Evolutionary conservation across 2,113 vertebrate genomes (phyloP).

Genomic region (Zeus faber): DNA sequence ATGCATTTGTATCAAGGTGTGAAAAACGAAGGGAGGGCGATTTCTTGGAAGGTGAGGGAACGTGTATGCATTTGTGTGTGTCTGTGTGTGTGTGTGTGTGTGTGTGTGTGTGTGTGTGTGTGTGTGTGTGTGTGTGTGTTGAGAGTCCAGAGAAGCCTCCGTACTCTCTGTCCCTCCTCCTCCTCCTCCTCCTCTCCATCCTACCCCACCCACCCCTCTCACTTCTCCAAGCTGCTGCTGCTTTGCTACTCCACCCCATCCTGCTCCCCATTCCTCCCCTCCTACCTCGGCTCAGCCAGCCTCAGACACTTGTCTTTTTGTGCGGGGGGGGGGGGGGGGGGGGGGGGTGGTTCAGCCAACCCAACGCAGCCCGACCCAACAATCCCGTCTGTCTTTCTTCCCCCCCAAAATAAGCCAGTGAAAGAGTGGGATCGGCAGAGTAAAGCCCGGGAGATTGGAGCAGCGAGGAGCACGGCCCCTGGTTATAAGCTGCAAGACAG

Average conservation of each 20-base stretch:
- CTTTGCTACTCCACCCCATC: conserved; percentile 61
- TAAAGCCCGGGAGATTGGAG: conserved; percentile 65
- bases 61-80: too few relatives aligned
- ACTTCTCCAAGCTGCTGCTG: too few relatives aligned
- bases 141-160: conserved; percentile 33
- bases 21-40: conserved; percentile 21
- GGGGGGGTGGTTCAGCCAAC: too few relatives aligned
- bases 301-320: too few relatives aligned
- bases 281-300: conserved; percentile 55
- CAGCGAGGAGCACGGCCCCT: conserved; percentile 68
- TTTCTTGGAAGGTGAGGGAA: conserved; percentile 28
- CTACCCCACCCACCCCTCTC: conserved; percentile 32
- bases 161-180: conserved; percentile 16
- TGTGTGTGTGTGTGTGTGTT: conserved; percentile 15
- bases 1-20: too few relatives aligned
- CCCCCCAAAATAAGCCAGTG: conserved; percentile 66
- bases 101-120: conserved; percentile 11
- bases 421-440: conserved; percentile 58
- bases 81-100: conserved; percentile 7
- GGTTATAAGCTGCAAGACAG: conserved; percentile 70
- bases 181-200: conserved; percentile 32
- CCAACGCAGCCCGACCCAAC: conserved; percentile 44
- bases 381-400: conserved; percentile 73
- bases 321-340: too few relatives aligned
- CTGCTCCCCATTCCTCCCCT: conserved; percentile 66